Base-by-base conservation (phyloP, 2,888 invertebrate genomes). In the Philopedon plagiatum region DNA sequence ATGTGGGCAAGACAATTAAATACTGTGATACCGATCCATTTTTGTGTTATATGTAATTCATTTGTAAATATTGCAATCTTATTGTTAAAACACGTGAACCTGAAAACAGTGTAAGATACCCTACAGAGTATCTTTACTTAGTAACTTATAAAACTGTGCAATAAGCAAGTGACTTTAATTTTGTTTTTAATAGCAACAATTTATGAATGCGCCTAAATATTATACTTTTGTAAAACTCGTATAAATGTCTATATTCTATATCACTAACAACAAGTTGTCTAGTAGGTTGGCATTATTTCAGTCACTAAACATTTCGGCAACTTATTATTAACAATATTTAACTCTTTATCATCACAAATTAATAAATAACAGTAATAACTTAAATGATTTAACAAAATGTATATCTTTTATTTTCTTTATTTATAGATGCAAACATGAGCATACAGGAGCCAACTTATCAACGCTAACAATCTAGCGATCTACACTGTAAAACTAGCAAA, bases 101-200 rank as follows among this genome's bases (percentile, higher is more conserved):
- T 29, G 51, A 54, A 51, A 51, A 51, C 29, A 29, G 29, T 29
- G 29, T 26, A 51, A 8, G 29, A 54, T 9, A 54, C 51, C 23
- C 29, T 29, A 51, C 5, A 21, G 5, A 51, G 51, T 26, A 51
- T 29, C 29, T 13, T 9, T 54, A 54, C 29, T 18, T 61, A 34
- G 34, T 23, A 29, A 49, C n/a, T 51, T 63, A 29, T 37, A 63
- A 63, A 63, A 51, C 63, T 37, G 64, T 65, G 64, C 64, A 37
- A 19, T 21, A 65, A 65, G 64, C 64, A 41, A 41, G 64, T 54
- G 54, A 41, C 34, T 18, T 29, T 18, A 39, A 39, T 1, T 5
- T 15, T 2, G 9, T 21, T 46, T 19, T 21, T 46, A 2, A 7
- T 23, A 5, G 11, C 11, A 13, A 2, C 3, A 19, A 21, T 21